These are phyloP conservation scores for Tapirus indicus DNA, from an alignment of 2,797 vertebrate species.

Conservation along the genomic window DNA sequence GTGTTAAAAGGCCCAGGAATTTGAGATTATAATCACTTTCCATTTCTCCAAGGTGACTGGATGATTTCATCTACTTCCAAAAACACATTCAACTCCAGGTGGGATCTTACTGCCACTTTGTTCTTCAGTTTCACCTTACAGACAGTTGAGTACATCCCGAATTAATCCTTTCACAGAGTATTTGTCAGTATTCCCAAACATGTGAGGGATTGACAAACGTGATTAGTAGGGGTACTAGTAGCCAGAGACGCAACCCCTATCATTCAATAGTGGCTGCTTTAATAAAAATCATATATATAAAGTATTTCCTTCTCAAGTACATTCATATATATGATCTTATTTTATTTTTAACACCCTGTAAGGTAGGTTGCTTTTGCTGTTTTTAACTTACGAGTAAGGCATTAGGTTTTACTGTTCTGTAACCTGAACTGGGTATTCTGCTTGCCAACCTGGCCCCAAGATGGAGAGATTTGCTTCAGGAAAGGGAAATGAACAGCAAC, in stretches of 20 bases:
- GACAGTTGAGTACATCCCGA: slow-evolving; percentile 18
- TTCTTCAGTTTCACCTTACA: slow-evolving; percentile 47
- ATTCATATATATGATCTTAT: background rate
- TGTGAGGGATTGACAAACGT: background rate
- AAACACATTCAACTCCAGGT: background rate
- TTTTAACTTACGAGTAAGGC: background rate
- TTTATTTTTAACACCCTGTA: background rate
- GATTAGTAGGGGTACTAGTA: background rate
- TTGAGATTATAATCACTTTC: slow-evolving; percentile 20
- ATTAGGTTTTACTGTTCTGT: background rate
- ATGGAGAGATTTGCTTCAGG: slow-evolving; percentile 40
- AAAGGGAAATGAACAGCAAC: background rate
- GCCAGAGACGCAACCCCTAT: background rate
- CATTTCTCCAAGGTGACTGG: slow-evolving; percentile 37
- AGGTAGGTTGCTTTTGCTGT: background rate
- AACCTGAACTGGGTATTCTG: background rate
- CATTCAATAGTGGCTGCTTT: background rate
- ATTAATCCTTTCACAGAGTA: slow-evolving; percentile 8
- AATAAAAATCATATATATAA: background rate
- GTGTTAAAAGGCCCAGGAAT: slow-evolving; percentile 12
- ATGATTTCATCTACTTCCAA: slow-evolving; percentile 53
- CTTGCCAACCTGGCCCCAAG: background rate
- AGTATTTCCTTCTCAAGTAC: background rate
- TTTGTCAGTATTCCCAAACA: background rate
- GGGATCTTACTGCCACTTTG: background rate